Evolutionary conservation across 2,888 invertebrate species (phyloP), one percentile per base, ranked within the genome.

Genomic region (Ophraella communa): DNA sequence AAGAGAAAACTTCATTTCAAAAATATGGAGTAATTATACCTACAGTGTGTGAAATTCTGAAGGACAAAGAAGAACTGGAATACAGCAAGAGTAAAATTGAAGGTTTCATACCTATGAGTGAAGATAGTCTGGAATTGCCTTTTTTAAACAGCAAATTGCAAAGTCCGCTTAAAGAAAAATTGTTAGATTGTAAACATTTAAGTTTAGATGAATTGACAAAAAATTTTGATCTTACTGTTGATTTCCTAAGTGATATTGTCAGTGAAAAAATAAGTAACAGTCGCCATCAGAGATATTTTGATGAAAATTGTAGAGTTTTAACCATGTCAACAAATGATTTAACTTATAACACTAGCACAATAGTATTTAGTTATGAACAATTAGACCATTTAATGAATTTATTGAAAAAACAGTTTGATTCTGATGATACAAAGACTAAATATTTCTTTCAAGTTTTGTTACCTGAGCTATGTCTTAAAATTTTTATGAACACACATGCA

Each of bases 361-460:
- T 76, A 17, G 74, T 74, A 4, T 81, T 80, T 63, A 75, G 69
- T 17, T 62, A 70, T 35, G 75, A 79, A 4, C 80, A 80, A 55
- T 74, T 75, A 39, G 68, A 76, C 35, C 51, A 68, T 30, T 67
- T 80, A 60, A 58, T 77, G 1, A 49, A 64, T 24, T 64, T 76
- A 17, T 71, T 79, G 53, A 66, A 68, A 18, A 45, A 73, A 3
- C 52, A 71, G 24, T 79, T 78, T 66, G 76, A 76, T 62, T 64
- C 67, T 14, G 65, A 66, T 14, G 72, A 68, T 67, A 69, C 62
- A n/a, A 64, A 65, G 35, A 73, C 70, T 18, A 68, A 71, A 30
- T 79, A 79, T 72, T 78, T 77, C 59, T 78, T 79, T 66, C 73
- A 78, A 70, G 80, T 79, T 4, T 64, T 80, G 57, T 64, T 80